phyloP scores from a whole-genome alignment of 2,797 vertebrate species.

The Neosilurus mollespiculum region DNA sequence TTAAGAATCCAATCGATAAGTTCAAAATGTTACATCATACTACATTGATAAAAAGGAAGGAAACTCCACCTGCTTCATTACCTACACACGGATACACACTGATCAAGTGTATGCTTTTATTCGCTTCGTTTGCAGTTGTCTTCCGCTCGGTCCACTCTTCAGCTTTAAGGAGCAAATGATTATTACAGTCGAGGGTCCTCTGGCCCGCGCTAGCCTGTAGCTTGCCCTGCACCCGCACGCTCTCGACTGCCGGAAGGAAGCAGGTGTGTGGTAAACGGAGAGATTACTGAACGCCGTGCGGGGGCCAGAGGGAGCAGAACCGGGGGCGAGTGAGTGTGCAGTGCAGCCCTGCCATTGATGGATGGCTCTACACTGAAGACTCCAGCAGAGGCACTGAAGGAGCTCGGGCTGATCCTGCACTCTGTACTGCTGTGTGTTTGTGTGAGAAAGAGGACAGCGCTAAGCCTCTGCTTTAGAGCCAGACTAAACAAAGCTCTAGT shows the following conservation, averaged over 20 bases:
- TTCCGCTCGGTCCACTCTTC: background rate
- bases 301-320: conserved; percentile 47
- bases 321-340: conserved; percentile 42
- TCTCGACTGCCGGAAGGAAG: conserved; percentile 41
- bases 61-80: background rate
- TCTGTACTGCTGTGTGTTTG: conserved; percentile 2
- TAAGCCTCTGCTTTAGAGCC: conserved; percentile 11
- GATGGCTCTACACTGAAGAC: conserved; percentile 49
- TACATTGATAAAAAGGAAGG: background rate
- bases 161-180: background rate
- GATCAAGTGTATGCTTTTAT: background rate
- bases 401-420: conserved; percentile 1
- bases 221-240: background rate
- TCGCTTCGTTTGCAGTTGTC: conserved; percentile 9
- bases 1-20: background rate
- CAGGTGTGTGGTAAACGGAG: conserved; percentile 52
- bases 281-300: conserved; percentile 47
- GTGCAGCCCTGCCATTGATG: conserved; percentile 50
- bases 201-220: background rate
- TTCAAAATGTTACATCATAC: background rate
- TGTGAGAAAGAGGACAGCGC: background rate
- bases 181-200: background rate
- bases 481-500: conserved; percentile 31
- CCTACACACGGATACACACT: background rate
- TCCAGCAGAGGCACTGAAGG: conserved; percentile 38